Conservation (phyloP, 92 coral and sea anemone species). For the Epizoanthus fatuus region DNA sequence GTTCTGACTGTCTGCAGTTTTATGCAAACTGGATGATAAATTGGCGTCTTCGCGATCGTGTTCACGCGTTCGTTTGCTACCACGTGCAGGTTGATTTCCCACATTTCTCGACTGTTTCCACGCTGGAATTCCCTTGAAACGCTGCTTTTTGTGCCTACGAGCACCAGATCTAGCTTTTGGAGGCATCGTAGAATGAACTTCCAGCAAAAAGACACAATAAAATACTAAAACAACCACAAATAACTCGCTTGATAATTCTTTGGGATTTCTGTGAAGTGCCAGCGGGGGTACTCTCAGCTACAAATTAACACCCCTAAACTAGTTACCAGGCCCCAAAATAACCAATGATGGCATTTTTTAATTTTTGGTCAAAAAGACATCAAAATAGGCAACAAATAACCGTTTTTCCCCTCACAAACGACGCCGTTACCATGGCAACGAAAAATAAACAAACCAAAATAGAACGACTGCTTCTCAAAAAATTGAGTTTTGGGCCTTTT, state of each 20-base stretch:
- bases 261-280: background rate
- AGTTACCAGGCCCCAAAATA: conserved; percentile 6
- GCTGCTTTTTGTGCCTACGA: background rate
- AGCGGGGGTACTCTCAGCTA: background rate
- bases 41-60: background rate
- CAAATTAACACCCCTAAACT: conserved; percentile 3
- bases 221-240: conserved; percentile 12
- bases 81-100: conserved; percentile 10
- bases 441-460: too few species aligned
- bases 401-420: background rate
- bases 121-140: conserved; percentile 1
- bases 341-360: background rate
- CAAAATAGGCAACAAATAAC: background rate
- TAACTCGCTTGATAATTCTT: conserved; percentile 6
- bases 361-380: background rate
- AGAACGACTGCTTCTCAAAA: too few species aligned
- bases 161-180: conserved; percentile 2
- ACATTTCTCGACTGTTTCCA: background rate
- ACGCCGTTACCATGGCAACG: conserved; percentile 2
- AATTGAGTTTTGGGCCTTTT: background rate
- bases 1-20: background rate
- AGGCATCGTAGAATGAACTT: conserved; percentile 1
- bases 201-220: conserved; percentile 1
- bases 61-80: background rate
- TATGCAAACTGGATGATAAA: conserved; percentile 3